Base-by-base conservation (phyloP, 2,888 invertebrate species). In the Chymomyza fuscimana region DNA sequence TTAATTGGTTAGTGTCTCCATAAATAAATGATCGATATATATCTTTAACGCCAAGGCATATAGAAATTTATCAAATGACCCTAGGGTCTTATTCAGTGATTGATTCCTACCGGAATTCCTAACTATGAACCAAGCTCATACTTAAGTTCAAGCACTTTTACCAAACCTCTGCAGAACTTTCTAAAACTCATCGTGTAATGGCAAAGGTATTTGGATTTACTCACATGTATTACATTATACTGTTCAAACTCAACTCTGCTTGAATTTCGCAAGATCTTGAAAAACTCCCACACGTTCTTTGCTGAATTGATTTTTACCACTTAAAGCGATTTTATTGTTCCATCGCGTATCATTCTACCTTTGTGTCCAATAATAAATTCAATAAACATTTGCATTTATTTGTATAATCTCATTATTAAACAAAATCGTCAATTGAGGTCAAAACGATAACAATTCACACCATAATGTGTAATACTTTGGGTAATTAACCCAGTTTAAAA, bases 371-470 rank as follows among this genome's bases (percentile, higher is more conserved):
- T 61, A 54, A 65, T 32, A 32, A 32, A 32, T 7, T 32, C 32
- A 32, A 51, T 16, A 51, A 62, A 46, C 67, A 78, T 73, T 73
- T 67, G 74, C 68, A 59, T 62, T 54, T 54, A 46, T 46, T 46
- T 10, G 40, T 12, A 12, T 46, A 46, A 46, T 54, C n/a, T 64
- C 72, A 74, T 68, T 67, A 29, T 25, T 36, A 29, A 50, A 50
- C 69, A 40, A 75, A 12, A n/a, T 9, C 16, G 19, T 6, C 19
- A 54, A 54, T 54, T 54, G 54, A n/a, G 54, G 54, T 6, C 54
- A 54, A 54, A 19, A 54, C 82, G 78, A 78, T 82, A 75, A 82
- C 81, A 85, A 79, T 79, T 82, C 74, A 76, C 82, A 83, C 86
- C 79, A 75, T 15, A 78, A 75, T 74, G 74, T 76, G 76, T 79